Conservation (phyloP, 2,113 vertebrate species). For the Bothrops jararaca region DNA sequence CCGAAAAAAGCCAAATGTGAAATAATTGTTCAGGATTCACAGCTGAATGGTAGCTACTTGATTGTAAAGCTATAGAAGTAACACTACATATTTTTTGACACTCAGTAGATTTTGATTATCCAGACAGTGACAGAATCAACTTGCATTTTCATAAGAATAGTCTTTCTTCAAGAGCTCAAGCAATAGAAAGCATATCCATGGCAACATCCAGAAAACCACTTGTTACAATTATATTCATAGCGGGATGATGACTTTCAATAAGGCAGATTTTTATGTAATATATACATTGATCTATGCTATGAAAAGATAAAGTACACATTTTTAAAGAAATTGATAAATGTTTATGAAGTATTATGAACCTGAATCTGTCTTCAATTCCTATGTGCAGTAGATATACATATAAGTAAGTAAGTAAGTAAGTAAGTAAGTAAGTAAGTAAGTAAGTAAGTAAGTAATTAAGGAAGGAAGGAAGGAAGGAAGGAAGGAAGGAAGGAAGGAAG, state of each 20-base stretch:
- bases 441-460: not conserved
- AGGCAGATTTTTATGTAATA: not conserved
- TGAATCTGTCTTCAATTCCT: not conserved
- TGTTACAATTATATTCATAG: conserved; percentile 5
- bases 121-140: not conserved
- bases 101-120: conserved; percentile 14
- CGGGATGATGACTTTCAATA: not conserved
- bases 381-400: not conserved
- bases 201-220: not conserved
- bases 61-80: conserved; percentile 18
- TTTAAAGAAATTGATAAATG: not conserved
- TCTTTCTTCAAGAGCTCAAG: not conserved
- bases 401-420: not conserved
- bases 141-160: conserved; percentile 27
- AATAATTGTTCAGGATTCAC: conserved; percentile 28
- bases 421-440: not conserved
- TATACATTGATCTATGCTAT: not conserved
- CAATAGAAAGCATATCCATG: conserved; percentile 22
- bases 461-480: not conserved
- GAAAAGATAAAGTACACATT: not conserved
- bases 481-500: not conserved
- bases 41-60: not conserved
- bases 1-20: conserved; percentile 25
- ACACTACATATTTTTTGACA: conserved; percentile 13
- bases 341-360: not conserved